phyloP scores from a whole-genome alignment of 2,888 invertebrate species.

The Macrosoma leucophasiata region DNA sequence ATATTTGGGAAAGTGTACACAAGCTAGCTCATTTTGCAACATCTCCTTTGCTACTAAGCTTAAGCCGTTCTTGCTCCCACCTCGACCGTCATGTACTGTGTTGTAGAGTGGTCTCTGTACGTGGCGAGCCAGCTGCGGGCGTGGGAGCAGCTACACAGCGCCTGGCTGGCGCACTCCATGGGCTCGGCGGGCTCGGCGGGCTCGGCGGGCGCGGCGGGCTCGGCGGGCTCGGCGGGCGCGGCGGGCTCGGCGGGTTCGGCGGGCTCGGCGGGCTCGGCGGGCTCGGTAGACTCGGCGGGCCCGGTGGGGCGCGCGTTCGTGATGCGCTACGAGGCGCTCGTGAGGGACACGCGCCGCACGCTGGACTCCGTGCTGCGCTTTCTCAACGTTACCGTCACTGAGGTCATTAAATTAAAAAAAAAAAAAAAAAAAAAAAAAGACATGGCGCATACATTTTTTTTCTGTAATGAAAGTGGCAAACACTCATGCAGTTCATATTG shows the following conservation, averaged over 20 bases:
- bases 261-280: too few relatives aligned
- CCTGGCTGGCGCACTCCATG: slow-evolving; percentile 82
- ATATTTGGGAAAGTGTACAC: too few relatives aligned
- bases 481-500: too few relatives aligned
- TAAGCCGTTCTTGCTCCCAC: too few relatives aligned
- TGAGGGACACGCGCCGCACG: slow-evolving; percentile 75
- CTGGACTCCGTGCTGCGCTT: slow-evolving; percentile 77
- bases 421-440: too few relatives aligned
- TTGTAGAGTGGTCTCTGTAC: slow-evolving; percentile 82
- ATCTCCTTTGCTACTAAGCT: too few relatives aligned
- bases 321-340: slow-evolving; percentile 83
- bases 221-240: slow-evolving; percentile 75
- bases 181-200: slow-evolving; percentile 81
- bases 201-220: slow-evolving; percentile 79
- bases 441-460: too few relatives aligned
- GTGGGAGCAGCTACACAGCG: slow-evolving; percentile 82
- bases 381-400: slow-evolving; percentile 70
- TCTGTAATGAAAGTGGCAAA: too few relatives aligned
- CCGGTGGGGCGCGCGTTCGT: slow-evolving; percentile 80
- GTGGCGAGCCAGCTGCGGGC: slow-evolving; percentile 78
- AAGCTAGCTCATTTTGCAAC: too few relatives aligned
- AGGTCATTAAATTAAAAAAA: too few relatives aligned
- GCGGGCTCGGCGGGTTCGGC: slow-evolving; percentile 74
- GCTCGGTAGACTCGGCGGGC: too few relatives aligned
- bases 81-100: too few relatives aligned